Conservation (phyloP, 2,888 invertebrate species). For the Euplagia quadripunctaria region DNA sequence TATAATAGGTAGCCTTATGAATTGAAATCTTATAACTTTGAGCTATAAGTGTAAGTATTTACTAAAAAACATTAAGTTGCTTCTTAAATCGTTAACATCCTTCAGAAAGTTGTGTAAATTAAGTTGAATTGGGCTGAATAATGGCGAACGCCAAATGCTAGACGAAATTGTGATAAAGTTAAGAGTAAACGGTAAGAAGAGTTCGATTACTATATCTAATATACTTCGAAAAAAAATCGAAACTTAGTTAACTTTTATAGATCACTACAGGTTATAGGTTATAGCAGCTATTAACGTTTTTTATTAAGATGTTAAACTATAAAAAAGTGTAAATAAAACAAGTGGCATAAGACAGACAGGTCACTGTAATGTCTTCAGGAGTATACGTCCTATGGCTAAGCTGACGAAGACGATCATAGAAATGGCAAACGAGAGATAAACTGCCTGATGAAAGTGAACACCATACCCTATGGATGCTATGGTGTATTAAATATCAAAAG, state of each 20-base stretch:
- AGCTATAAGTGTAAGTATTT: not conserved
- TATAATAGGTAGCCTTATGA: not conserved
- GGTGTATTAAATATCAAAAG: too few species aligned
- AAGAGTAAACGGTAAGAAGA: not conserved
- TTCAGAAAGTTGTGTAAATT: too few species aligned
- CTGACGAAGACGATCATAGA: not conserved
- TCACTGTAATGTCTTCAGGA: not conserved
- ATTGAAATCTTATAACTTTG: not conserved
- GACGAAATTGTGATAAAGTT: too few species aligned
- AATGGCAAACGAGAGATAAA: not conserved
- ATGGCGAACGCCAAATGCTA: too few species aligned
- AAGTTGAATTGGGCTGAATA: too few species aligned
- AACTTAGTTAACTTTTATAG: not conserved
- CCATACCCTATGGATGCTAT: too few species aligned
- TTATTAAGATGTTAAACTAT: too few species aligned
- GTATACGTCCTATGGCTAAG: not conserved
- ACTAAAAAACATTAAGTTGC: not conserved
- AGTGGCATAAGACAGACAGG: not conserved
- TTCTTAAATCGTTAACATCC: not conserved
- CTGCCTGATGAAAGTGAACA: not conserved
- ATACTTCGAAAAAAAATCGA: too few species aligned
- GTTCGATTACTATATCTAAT: not conserved
- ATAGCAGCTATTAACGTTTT: too few species aligned
- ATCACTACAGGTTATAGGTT: not conserved
- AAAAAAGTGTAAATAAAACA: too few species aligned